Evolutionary conservation across 2,797 vertebrate genomes (phyloP).

Genomic region (Anas flavirostris): DNA sequence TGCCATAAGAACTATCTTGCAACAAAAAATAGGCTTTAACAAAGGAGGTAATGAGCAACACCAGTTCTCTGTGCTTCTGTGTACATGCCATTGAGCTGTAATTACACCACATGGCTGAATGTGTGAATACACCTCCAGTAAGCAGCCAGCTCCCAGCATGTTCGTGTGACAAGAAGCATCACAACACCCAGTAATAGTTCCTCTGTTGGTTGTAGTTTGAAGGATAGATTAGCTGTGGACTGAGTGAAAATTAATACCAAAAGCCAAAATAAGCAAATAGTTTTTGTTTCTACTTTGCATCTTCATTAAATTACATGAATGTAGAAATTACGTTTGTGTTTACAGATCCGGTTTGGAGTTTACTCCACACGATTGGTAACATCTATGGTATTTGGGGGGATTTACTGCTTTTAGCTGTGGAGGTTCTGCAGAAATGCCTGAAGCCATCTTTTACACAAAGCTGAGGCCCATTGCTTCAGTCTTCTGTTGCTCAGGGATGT

Average conservation of each 20-base stretch:
- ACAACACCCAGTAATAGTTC: not conserved
- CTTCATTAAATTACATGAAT: not conserved
- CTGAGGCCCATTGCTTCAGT: not conserved
- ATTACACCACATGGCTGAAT: not conserved
- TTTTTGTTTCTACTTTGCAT: not conserved
- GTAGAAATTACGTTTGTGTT: not conserved
- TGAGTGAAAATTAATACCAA: not conserved
- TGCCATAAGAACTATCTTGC: not conserved
- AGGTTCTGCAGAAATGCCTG: not conserved
- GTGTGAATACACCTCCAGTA: not conserved
- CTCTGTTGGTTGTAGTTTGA: not conserved
- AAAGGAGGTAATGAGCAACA: not conserved
- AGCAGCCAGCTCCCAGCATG: not conserved
- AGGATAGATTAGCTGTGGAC: not conserved
- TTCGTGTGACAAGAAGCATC: not conserved
- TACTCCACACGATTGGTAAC: not conserved
- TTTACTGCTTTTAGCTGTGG: not conserved
- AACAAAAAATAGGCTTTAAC: conserved; percentile 1
- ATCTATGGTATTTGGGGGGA: not conserved
- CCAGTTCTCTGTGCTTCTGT: not conserved
- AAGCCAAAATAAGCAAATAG: not conserved
- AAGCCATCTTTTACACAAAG: not conserved
- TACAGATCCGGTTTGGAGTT: accelerated
- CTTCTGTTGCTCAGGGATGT: not conserved
- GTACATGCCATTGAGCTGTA: not conserved